Base-by-base conservation (phyloP, 2,797 vertebrate genomes). In the Chelonia mydas region DNA sequence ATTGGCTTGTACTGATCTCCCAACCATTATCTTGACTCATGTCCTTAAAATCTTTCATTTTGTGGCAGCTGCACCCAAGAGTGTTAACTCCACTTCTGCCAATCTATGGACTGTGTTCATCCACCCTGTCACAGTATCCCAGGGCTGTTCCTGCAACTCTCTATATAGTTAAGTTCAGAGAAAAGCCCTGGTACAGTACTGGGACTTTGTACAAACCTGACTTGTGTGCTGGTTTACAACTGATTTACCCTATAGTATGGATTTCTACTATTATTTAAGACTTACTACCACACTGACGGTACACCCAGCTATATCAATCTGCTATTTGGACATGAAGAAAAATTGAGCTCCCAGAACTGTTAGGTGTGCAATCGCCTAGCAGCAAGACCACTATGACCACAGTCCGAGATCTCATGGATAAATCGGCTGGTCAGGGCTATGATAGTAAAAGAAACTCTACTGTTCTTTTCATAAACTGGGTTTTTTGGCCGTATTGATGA, bases 1-100 rank as follows among this genome's bases (percentile, higher is more conserved):
- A 92, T 28, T 95, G 12, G 90, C 59, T 57, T 96, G n/a, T 86
- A 96, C 88, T 95, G 83, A 96, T 89, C 45, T 47, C 45, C 88
- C n/a, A 88, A 54, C 31, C 55, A 61, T 45, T 95, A 9, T 54
- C 3, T 55, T 86, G 86, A 92, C 72, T 91, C 33, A 49, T 81
- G 86, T 90, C 83, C 61, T 37, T 79, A 96, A 82, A 53, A 86
- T 65, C 37, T 65, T 92, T 92, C 76, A 78, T 72, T 93, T 92
- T 68, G 33, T 50, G 28, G 45, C 17, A 84, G 16, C 41, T 65
- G 6, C 31, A 13, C 13, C 7, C 3, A 9, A 21, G 92, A 86
- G 11, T 65, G 86, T 84, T 50, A 37, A 19, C 91, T 88, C 87
- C 92, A 28, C 77, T 59, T 19, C 61, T 84, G 49, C 25, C 84